phyloP scores from a whole-genome alignment of 2,888 invertebrate species.

The Prenolepis imparis region DNA sequence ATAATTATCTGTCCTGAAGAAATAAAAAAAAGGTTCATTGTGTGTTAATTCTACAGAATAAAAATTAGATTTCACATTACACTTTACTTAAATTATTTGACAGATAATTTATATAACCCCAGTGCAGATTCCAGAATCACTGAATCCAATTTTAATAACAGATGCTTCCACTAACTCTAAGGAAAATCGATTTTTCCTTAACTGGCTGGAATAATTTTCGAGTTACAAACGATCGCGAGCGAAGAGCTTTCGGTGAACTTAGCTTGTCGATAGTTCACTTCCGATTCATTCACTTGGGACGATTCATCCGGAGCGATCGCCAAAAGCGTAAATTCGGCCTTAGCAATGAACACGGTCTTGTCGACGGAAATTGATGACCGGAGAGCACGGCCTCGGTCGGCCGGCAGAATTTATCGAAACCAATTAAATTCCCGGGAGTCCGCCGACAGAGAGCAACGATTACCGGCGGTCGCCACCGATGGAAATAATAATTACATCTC shows the following conservation, averaged over 20 bases:
- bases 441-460: constrained; percentile 57
- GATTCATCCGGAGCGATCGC: constrained; percentile 53
- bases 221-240: constrained; percentile 14
- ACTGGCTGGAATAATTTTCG: constrained; percentile 2
- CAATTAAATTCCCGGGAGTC: constrained; percentile 74
- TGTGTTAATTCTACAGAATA: background rate
- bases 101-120: background rate
- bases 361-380: constrained; percentile 69
- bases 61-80: background rate
- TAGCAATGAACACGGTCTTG: constrained; percentile 69
- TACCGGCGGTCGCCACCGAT: constrained; percentile 51
- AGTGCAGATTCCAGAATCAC: background rate
- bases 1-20: background rate
- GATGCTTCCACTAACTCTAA: background rate
- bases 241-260: constrained; percentile 7
- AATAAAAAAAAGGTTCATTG: background rate
- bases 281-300: constrained; percentile 43
- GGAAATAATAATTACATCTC: constrained; percentile 71
- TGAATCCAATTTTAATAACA: background rate
- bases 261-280: constrained; percentile 47
- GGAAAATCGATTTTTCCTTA: background rate
- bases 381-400: constrained; percentile 63
- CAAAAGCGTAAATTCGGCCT: constrained; percentile 59
- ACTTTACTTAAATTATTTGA: background rate
- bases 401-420: constrained; percentile 72